Evolutionary conservation across 2,888 invertebrate species (phyloP).

Genomic region (Brachylomia viminalis): DNA sequence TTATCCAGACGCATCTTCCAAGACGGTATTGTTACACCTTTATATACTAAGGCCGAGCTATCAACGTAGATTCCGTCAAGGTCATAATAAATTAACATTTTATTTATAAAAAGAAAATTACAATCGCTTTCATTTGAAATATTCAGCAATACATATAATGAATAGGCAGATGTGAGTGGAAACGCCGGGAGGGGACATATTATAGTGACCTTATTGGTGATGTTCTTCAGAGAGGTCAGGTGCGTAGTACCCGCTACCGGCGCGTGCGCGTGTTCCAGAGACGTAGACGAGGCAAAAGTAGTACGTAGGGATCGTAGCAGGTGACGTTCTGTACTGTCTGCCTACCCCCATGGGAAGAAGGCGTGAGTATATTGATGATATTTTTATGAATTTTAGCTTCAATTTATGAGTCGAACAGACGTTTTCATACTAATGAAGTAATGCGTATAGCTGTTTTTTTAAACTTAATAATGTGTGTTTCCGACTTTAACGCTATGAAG

Average conservation of each 20-base stretch:
- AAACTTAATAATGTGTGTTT: neutral
- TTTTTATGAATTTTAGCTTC: neutral
- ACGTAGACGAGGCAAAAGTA: too few relatives aligned
- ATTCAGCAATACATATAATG: too few relatives aligned
- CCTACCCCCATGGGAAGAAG: too few relatives aligned
- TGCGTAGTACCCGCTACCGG: too few relatives aligned
- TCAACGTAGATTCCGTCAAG: constrained; percentile 1
- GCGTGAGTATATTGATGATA: neutral
- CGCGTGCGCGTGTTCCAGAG: too few relatives aligned
- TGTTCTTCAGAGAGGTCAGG: too few relatives aligned
- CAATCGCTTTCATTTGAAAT: neutral
- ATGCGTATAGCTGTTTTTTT: neutral
- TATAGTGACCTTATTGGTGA: too few relatives aligned
- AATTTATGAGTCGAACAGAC: neutral
- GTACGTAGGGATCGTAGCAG: too few relatives aligned
- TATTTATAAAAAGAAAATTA: neutral
- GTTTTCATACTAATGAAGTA: neutral
- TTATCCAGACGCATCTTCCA: constrained; percentile 35
- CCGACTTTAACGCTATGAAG: neutral
- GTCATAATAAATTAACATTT: neutral
- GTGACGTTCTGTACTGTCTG: too few relatives aligned
- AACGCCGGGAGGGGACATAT: too few relatives aligned
- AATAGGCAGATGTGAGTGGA: too few relatives aligned
- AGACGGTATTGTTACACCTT: constrained; percentile 39
- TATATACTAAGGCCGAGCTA: constrained; percentile 1